Percentiles rank a stretch among this genome's conserved stretches.
phyloP scores from a whole-genome alignment of 1,140 invertebrate species.

The Cyphomyrmex costatus region DNA sequence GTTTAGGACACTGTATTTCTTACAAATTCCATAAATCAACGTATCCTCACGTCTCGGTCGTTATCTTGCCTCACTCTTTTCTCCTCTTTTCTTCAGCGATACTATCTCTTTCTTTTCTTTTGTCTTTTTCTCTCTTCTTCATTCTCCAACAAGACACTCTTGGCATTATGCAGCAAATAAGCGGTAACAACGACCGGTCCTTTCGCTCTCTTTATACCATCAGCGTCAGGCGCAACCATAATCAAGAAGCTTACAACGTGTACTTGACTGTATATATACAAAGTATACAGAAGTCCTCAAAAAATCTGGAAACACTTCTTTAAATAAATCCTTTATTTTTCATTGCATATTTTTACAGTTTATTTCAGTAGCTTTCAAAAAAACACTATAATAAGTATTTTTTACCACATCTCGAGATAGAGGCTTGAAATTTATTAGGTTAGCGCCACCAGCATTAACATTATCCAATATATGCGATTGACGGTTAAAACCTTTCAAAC shows the following conservation, averaged over 20 bases:
- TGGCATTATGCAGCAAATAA: slow-evolving; percentile 76
- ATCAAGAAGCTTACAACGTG: slow-evolving; percentile 56
- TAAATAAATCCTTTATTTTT: too few species aligned
- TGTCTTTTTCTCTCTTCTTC: background rate
- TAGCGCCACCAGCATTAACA: too few species aligned
- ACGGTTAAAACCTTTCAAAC: too few species aligned
- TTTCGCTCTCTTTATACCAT: slow-evolving; percentile 9
- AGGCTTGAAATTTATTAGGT: too few species aligned
- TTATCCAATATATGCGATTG: too few species aligned
- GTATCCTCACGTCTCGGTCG: slow-evolving; percentile 68
- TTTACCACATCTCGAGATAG: too few species aligned
- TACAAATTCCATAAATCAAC: slow-evolving; percentile 74
- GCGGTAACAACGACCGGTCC: slow-evolving; percentile 67
- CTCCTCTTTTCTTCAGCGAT: background rate
- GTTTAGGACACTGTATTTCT: slow-evolving; percentile 40
- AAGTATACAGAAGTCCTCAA: background rate
- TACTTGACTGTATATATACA: background rate
- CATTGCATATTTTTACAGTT: too few species aligned
- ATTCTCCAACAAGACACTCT: slow-evolving; percentile 48
- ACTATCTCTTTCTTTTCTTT: background rate
- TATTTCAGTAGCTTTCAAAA: too few species aligned
- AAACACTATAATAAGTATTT: too few species aligned
- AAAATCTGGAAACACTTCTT: too few species aligned
- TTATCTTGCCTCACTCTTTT: slow-evolving; percentile 58
- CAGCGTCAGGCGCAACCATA: slow-evolving; percentile 44